Conservation (phyloP, 2,113 vertebrate species). For the Pygoscelis adeliae region DNA sequence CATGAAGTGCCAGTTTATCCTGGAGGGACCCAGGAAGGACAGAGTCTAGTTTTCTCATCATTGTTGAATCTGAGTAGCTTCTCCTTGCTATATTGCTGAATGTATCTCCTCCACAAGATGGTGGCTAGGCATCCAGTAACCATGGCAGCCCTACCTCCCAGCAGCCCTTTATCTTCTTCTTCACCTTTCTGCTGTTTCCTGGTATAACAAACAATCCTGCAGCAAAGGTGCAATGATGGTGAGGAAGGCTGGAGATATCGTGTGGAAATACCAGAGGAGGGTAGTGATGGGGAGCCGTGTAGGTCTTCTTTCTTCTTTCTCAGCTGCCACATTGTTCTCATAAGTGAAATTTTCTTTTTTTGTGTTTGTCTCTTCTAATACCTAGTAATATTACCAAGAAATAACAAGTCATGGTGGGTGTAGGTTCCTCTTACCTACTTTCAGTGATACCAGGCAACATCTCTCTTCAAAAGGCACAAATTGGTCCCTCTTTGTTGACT, state of each 20-base stretch:
- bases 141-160: background rate
- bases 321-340: background rate
- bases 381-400: background rate
- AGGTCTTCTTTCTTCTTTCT: background rate
- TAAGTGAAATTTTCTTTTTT: background rate
- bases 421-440: background rate
- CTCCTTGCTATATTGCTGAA: background rate
- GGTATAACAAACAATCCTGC: background rate
- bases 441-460: background rate
- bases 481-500: background rate
- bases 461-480: background rate
- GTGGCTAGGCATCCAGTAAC: background rate
- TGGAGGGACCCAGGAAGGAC: background rate
- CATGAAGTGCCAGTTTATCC: background rate
- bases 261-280: background rate
- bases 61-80: background rate
- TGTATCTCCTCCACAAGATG: fast-evolving
- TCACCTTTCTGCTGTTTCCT: background rate
- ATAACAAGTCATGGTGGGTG: background rate
- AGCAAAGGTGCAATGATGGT: background rate
- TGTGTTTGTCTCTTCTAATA: background rate
- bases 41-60: background rate
- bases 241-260: background rate
- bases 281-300: background rate
- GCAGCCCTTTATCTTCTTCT: background rate